phyloP scores from a whole-genome alignment of 1,140 invertebrate genomes.

The Euura saliciscinereae region DNA sequence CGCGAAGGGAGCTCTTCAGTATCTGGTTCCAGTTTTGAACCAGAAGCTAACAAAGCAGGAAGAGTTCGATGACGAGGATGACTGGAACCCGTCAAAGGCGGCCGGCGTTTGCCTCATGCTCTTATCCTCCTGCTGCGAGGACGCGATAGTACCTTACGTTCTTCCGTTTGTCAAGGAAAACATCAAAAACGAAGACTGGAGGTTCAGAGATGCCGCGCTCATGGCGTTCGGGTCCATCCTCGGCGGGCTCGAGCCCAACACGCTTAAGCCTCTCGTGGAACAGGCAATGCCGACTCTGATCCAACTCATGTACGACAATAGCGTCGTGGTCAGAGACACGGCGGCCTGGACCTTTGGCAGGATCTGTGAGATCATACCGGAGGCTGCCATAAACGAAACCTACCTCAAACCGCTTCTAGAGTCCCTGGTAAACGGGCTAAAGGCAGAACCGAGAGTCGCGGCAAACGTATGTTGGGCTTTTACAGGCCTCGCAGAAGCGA shows the following conservation, averaged over 20 bases:
- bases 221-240: conserved; percentile 99
- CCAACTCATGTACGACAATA: conserved; percentile 89
- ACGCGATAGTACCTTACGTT: conserved; percentile 94
- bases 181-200: conserved; percentile 94
- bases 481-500: conserved; percentile 95
- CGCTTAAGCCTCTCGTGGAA: conserved; percentile 92
- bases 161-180: conserved; percentile 97
- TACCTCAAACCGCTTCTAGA: conserved; percentile 86
- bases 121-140: conserved; percentile 95
- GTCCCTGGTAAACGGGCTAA: conserved; percentile 86
- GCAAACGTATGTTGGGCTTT: conserved; percentile 99
- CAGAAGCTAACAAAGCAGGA: conserved; percentile 95
- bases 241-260: conserved; percentile 87
- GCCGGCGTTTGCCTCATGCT: conserved; percentile 99
- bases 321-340: conserved; percentile 95
- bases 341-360: conserved; percentile 98
- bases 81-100: conserved; percentile 99
- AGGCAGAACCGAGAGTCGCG: conserved; percentile 93
- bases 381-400: conserved; percentile 91
- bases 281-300: conserved; percentile 96
- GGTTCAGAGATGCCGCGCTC: conserved; percentile 94
- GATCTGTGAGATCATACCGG: conserved; percentile 96
- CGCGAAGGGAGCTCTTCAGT: conserved; percentile 95
- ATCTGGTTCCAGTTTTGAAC: conserved; percentile 92
- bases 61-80: conserved; percentile 94